A percentile compares a stretch with the other conserved stretches of the same genome.
Evolutionary conservation across 2,797 vertebrate genomes (phyloP).

Genomic region (Peromyscus aztecus): DNA sequence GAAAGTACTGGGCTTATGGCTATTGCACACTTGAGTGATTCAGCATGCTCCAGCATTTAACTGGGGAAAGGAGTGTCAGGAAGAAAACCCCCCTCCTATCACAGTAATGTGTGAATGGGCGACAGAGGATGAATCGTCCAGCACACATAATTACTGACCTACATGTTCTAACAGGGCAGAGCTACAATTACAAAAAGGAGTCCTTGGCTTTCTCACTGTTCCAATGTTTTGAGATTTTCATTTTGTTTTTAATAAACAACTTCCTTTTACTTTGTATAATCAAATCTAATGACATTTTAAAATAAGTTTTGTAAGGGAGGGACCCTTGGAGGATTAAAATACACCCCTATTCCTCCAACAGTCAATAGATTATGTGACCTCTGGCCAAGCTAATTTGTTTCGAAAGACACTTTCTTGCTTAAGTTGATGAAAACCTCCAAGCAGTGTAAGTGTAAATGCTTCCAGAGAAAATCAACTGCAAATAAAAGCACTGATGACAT

Average conservation of each 20-base stretch:
- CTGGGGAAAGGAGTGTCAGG: not conserved
- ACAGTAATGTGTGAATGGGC: not conserved
- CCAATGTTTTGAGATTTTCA: not conserved
- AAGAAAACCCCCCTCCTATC: not conserved
- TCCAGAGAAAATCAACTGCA: conserved; percentile 9
- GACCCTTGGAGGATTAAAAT: conserved; percentile 27
- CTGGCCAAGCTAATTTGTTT: not conserved
- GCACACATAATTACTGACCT: not conserved
- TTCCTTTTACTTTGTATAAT: conserved; percentile 47
- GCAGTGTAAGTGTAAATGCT: not conserved
- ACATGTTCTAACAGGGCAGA: not conserved
- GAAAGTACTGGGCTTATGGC: not conserved
- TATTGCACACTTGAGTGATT: not conserved
- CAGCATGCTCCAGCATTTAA: not conserved
- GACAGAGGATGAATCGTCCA: not conserved
- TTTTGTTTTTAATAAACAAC: not conserved
- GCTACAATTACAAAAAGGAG: not conserved
- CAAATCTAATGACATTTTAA: not conserved
- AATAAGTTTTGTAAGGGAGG: not conserved
- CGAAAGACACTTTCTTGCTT: not conserved
- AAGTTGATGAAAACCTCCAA: conserved; percentile 54
- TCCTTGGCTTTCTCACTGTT: conserved; percentile 40
- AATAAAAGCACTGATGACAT: conserved; percentile 56
- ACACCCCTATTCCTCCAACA: not conserved
- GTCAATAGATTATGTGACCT: conserved; percentile 17